Evolutionary conservation across 1,140 invertebrate species (phyloP).

Genomic region (Oryzaephilus surinamensis): DNA sequence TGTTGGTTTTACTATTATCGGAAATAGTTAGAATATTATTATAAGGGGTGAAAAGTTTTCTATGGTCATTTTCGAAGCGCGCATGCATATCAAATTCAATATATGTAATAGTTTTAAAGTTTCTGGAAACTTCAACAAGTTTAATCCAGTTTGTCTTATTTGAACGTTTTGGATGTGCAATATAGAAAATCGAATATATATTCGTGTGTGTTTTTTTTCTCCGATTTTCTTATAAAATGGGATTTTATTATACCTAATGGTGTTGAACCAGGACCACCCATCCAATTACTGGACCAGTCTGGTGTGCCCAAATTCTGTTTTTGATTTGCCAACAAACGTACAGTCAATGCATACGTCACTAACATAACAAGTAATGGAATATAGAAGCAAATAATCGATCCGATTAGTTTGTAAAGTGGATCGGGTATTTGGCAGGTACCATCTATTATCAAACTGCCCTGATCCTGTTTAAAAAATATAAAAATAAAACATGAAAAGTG

Average conservation of each 20-base stretch:
- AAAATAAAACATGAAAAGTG: background rate
- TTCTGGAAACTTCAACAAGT: background rate
- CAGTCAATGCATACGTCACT: conserved; percentile 83
- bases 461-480: conserved; percentile 48
- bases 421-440: conserved; percentile 78
- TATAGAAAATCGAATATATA: background rate
- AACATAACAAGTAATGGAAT: conserved; percentile 92
- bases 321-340: conserved; percentile 67
- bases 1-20: no score
- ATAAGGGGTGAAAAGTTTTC: no score
- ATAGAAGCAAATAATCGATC: conserved; percentile 91
- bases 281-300: conserved; percentile 50
- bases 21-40: no score
- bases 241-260: conserved; percentile 46
- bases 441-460: conserved; percentile 65
- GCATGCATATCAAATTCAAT: background rate
- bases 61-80: background rate
- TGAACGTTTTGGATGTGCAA: background rate
- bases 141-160: background rate
- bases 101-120: background rate
- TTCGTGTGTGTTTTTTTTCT: background rate
- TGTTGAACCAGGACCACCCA: conserved; percentile 44
- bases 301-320: conserved; percentile 55
- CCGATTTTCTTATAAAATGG: background rate
- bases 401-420: conserved; percentile 82